Percentiles rank a stretch among this genome's conserved stretches.
Evolutionary conservation across 1,140 invertebrate species (phyloP).

Genomic region (Campoletis sonorensis): DNA sequence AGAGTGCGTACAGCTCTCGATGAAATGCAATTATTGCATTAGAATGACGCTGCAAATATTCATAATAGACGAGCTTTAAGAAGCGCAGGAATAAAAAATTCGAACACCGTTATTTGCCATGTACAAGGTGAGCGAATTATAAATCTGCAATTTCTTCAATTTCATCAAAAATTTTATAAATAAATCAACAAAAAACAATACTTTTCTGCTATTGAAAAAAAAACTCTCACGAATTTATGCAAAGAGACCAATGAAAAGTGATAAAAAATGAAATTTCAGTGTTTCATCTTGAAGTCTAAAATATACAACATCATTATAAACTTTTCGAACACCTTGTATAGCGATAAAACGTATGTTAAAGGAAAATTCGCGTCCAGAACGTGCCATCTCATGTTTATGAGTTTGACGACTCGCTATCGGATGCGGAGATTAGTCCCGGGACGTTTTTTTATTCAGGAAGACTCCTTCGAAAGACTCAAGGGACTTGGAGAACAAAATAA

Average conservation of each 20-base stretch:
- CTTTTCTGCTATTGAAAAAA: too few species aligned
- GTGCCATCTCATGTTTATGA: not conserved
- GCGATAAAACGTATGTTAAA: not conserved
- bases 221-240: too few species aligned
- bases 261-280: too few species aligned
- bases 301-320: too few species aligned
- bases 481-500: not conserved
- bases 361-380: not conserved
- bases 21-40: slow-evolving; percentile 22
- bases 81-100: not conserved
- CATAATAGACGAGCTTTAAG: slow-evolving; percentile 16
- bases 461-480: not conserved
- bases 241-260: too few species aligned
- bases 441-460: not conserved
- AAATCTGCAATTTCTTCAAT: too few species aligned
- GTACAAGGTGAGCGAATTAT: not conserved
- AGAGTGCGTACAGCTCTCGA: slow-evolving; percentile 2
- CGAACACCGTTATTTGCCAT: not conserved
- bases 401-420: slow-evolving; percentile 22
- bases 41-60: slow-evolving; percentile 10
- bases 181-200: too few species aligned
- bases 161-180: too few species aligned
- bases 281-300: too few species aligned
- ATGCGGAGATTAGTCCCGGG: slow-evolving; percentile 2
- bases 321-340: not conserved